phyloP scores from a whole-genome alignment of 2,113 vertebrate species.

The Pseudonaja textilis region DNA sequence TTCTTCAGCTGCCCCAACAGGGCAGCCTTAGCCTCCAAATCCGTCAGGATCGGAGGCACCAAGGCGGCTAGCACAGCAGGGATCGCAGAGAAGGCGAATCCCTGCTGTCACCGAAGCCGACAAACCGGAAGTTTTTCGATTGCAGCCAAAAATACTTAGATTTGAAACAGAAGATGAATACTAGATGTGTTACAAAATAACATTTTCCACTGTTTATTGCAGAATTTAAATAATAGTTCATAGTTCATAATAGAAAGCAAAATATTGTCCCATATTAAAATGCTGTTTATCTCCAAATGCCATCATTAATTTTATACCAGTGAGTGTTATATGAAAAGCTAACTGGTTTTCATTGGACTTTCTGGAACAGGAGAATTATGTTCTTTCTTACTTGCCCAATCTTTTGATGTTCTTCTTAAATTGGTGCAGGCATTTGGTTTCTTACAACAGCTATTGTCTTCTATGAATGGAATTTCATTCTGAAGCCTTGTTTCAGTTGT shows the following conservation, averaged over 20 bases:
- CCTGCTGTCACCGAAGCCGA: too few species aligned
- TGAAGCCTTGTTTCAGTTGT: not conserved
- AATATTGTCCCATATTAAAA: not conserved
- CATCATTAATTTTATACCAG: not conserved
- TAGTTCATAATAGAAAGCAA: not conserved
- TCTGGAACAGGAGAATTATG: not conserved
- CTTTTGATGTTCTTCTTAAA: not conserved
- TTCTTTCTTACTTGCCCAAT: not conserved
- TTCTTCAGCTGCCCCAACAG: too few species aligned
- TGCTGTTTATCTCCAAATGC: not conserved
- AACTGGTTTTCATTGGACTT: not conserved
- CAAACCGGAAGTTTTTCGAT: too few species aligned
- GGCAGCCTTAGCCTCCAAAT: too few species aligned
- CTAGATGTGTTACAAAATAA: not conserved
- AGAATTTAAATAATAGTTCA: not conserved
- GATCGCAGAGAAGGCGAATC: too few species aligned
- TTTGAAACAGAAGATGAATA: not conserved
- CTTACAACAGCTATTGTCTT: not conserved
- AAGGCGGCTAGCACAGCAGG: too few species aligned
- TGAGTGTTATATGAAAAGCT: not conserved
- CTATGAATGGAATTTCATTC: not conserved
- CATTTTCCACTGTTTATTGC: not conserved
- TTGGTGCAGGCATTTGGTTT: not conserved
- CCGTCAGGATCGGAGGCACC: too few species aligned
- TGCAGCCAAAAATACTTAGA: not conserved